These are phyloP conservation scores for Chaetorhynchus papuensis DNA, from an alignment of 2,113 vertebrate genomes.

Conservation along the genomic window DNA sequence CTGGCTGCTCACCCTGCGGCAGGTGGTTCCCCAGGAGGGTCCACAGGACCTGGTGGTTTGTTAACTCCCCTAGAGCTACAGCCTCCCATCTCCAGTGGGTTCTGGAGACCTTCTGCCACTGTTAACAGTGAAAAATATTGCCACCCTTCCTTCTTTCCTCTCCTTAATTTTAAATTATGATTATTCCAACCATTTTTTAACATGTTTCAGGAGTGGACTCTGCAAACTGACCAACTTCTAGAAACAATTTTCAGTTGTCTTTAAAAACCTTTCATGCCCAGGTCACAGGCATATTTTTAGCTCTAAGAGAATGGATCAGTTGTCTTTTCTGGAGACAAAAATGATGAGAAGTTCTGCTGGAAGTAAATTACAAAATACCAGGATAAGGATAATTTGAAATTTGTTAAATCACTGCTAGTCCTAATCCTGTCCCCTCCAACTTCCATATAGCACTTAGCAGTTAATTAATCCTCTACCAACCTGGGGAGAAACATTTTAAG, in stretches of 20 bases:
- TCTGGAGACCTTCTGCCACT: background rate
- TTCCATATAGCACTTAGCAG: background rate
- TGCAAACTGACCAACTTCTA: background rate
- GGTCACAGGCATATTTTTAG: background rate
- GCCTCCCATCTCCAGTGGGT: fast-evolving
- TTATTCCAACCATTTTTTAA: background rate
- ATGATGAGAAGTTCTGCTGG: background rate
- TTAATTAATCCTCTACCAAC: background rate
- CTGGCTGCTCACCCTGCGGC: background rate
- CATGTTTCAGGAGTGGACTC: background rate
- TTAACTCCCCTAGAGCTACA: fast-evolving
- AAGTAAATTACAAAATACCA: background rate
- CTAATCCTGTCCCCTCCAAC: background rate
- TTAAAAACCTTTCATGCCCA: background rate
- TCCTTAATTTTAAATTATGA: background rate
- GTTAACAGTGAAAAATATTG: background rate
- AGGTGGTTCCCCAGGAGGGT: fast-evolving
- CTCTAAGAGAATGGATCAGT: background rate
- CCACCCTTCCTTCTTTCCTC: background rate
- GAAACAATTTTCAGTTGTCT: background rate
- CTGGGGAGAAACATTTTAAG: background rate
- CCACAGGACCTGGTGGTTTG: fast-evolving
- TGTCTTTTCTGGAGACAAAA: background rate
- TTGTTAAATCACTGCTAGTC: background rate
- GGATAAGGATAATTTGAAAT: background rate